These are phyloP conservation scores for Drosophila ohnishii DNA, from an alignment of 1,140 invertebrate genomes.

Conservation along the genomic window DNA sequence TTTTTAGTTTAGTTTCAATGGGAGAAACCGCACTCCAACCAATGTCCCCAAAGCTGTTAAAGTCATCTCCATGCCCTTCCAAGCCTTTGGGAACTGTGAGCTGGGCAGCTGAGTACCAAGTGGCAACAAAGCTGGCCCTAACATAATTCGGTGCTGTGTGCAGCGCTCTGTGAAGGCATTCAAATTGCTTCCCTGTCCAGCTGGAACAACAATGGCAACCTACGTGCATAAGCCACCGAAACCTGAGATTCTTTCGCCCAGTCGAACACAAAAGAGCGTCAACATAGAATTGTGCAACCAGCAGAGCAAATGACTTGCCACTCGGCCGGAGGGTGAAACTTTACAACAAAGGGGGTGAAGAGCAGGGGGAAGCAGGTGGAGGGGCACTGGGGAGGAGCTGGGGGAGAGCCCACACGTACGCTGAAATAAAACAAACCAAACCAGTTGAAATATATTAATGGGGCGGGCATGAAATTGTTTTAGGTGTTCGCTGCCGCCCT, in stretches of 20 bases:
- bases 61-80: not conserved
- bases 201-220: constrained; percentile 49
- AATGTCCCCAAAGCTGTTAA: not conserved
- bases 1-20: not conserved
- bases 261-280: constrained; percentile 54
- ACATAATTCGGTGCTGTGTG: constrained; percentile 48
- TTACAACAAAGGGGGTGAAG: constrained; percentile 33
- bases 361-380: not conserved
- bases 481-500: constrained; percentile 53
- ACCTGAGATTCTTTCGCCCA: constrained; percentile 68
- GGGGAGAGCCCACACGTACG: constrained; percentile 46
- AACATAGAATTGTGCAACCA: constrained; percentile 62
- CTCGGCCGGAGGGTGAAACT: constrained; percentile 31
- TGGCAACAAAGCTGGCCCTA: constrained; percentile 11
- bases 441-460: constrained; percentile 73
- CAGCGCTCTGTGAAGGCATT: constrained; percentile 42
- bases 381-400: not conserved
- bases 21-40: not conserved
- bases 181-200: constrained; percentile 54
- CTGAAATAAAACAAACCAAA: constrained; percentile 60
- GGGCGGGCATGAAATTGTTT: constrained; percentile 75
- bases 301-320: constrained; percentile 55
- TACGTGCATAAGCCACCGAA: constrained; percentile 72
- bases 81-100: not conserved
- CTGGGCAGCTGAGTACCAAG: not conserved